These are phyloP conservation scores for Pipistrellus pipistrellus DNA, from an alignment of 2,797 vertebrate genomes.

Conservation along the genomic window DNA sequence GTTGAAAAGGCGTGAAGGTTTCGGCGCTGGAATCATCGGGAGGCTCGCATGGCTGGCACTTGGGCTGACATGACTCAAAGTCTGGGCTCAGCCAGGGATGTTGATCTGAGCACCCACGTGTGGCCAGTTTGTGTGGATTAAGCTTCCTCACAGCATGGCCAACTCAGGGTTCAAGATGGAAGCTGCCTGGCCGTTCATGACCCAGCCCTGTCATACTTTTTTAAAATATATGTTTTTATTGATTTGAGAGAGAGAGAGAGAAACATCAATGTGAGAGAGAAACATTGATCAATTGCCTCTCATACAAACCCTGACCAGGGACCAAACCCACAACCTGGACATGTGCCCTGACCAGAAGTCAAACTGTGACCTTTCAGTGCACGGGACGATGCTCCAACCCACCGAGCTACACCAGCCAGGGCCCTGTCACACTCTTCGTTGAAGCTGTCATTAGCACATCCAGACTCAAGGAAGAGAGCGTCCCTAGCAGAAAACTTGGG, in stretches of 20 bases:
- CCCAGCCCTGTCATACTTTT: neutral
- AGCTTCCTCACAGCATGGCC: neutral
- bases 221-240: neutral
- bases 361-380: neutral
- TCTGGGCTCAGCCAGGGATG: neutral
- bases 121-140: neutral
- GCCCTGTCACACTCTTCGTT: neutral
- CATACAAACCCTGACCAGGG: neutral
- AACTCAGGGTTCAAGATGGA: neutral
- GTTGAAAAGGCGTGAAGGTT: neutral
- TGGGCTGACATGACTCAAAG: neutral
- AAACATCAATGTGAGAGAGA: neutral
- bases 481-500: neutral
- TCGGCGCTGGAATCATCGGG: neutral
- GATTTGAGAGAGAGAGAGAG: neutral
- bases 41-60: neutral
- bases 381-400: neutral
- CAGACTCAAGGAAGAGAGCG: constrained; percentile 33
- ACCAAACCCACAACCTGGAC: no score
- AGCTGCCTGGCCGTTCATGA: neutral
- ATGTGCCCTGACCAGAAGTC: neutral
- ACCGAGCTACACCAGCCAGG: neutral
- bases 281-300: no score
- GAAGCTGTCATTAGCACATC: neutral
- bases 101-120: neutral